Conservation (phyloP, 1,140 invertebrate species). For the Drosophila trapezifrons region DNA sequence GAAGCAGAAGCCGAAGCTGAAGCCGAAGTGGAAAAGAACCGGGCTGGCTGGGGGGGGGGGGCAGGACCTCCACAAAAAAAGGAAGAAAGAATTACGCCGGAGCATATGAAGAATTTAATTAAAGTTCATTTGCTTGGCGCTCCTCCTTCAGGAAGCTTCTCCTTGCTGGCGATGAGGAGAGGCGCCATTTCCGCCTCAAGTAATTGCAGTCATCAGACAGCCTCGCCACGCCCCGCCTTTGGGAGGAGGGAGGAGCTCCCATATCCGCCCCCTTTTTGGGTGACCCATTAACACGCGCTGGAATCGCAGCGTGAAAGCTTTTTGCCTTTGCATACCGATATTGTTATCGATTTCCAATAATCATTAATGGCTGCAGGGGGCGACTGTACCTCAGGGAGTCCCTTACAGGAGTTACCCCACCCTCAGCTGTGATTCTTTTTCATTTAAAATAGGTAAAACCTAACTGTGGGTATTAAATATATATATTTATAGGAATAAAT, state of each 20-base stretch:
- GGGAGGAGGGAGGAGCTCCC: too few relatives aligned
- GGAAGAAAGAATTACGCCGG: conserved; percentile 55
- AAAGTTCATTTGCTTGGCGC: conserved; percentile 71
- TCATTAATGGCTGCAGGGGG: not conserved
- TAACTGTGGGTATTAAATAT: not conserved
- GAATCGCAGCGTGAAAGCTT: conserved; percentile 6
- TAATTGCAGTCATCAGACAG: conserved; percentile 64
- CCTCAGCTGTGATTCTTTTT: not conserved
- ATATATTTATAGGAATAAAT: too few relatives aligned
- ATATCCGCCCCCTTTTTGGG: not conserved
- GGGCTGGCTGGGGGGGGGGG: not conserved
- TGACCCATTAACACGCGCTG: conserved; percentile 36
- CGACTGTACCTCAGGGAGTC: not conserved
- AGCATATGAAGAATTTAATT: conserved; percentile 78
- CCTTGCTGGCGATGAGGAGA: conserved; percentile 9
- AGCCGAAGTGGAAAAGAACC: too few relatives aligned
- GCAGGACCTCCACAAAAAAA: conserved; percentile 18
- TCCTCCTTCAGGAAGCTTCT: conserved; percentile 10
- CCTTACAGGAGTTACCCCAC: too few relatives aligned
- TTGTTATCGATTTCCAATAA: conserved; percentile 30
- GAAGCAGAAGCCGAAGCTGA: not conserved
- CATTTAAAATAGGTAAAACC: not conserved
- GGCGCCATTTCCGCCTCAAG: conserved; percentile 65
- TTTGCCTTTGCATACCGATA: conserved; percentile 4
- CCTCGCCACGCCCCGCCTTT: too few relatives aligned